phyloP scores from a whole-genome alignment of 2,888 invertebrate genomes.

The Thyatira batis region DNA sequence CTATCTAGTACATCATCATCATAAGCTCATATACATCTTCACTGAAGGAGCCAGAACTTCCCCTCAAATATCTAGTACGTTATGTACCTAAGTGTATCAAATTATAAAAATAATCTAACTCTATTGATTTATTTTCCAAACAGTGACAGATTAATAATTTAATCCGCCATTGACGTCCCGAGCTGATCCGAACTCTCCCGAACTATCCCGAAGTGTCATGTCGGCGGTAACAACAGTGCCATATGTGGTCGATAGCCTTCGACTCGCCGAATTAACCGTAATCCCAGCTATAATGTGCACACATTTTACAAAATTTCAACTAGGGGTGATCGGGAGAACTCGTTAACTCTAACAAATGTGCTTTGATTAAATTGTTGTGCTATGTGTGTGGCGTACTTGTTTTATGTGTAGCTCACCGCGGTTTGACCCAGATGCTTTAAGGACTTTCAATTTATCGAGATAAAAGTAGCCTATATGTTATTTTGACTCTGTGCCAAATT shows the following conservation, averaged over 20 bases:
- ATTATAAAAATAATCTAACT: slow-evolving; percentile 8
- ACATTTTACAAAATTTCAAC: slow-evolving; percentile 60
- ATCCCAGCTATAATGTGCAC: slow-evolving; percentile 68
- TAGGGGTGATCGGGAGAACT: slow-evolving; percentile 18
- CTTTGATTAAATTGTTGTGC: slow-evolving; percentile 5
- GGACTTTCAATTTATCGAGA: too few species aligned
- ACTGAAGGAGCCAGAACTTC: too few species aligned
- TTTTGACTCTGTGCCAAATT: too few species aligned
- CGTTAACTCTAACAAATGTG: slow-evolving; percentile 22
- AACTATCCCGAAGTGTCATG: too few species aligned
- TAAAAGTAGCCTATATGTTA: too few species aligned
- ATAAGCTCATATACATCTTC: too few species aligned
- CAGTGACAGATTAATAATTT: slow-evolving; percentile 58
- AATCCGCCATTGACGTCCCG: slow-evolving; percentile 55
- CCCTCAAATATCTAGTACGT: too few species aligned
- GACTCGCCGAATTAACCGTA: slow-evolving; percentile 67
- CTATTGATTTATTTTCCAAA: slow-evolving; percentile 47
- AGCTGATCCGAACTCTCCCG: slow-evolving; percentile 8
- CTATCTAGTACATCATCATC: too few species aligned
- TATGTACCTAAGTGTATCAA: neutral
- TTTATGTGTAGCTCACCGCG: too few species aligned
- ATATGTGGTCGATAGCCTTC: slow-evolving; percentile 73
- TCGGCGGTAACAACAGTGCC: slow-evolving; percentile 39
- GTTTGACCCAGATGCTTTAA: too few species aligned
- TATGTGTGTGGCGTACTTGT: neutral